Evolutionary conservation across 2,113 vertebrate genomes (phyloP).

Genomic region (Pachyramphus minor): DNA sequence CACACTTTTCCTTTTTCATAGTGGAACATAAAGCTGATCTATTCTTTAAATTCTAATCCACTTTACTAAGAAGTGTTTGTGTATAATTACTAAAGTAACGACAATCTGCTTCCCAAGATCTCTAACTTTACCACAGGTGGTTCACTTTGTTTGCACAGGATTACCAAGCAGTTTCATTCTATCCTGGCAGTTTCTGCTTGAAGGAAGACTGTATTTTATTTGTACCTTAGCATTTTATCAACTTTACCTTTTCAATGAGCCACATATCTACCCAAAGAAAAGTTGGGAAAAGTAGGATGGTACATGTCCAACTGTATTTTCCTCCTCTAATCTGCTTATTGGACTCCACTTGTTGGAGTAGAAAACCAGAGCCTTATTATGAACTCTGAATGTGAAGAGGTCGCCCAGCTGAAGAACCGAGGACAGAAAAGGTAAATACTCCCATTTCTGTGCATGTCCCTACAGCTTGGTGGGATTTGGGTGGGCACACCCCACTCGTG

Average conservation of each 20-base stretch:
- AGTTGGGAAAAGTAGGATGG: neutral
- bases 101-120: constrained; percentile 46
- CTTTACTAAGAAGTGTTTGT: constrained; percentile 50
- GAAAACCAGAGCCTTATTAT: neutral
- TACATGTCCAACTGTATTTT: neutral
- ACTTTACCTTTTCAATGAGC: neutral
- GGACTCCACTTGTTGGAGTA: neutral
- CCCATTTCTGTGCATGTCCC: neutral
- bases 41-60: constrained; percentile 59
- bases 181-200: neutral
- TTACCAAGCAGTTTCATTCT: neutral
- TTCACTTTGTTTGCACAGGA: constrained; percentile 24
- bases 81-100: constrained; percentile 29
- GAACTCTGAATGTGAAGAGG: neutral
- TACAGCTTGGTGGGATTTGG: neutral
- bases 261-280: neutral
- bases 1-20: constrained; percentile 46
- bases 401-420: neutral
- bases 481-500: neutral
- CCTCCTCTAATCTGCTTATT: neutral
- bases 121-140: constrained; percentile 48
- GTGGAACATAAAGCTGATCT: constrained; percentile 1
- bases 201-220: neutral
- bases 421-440: constrained; percentile 23
- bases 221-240: neutral